Base-by-base conservation (phyloP, 2,113 vertebrate genomes). In the Sander lucioperca region DNA sequence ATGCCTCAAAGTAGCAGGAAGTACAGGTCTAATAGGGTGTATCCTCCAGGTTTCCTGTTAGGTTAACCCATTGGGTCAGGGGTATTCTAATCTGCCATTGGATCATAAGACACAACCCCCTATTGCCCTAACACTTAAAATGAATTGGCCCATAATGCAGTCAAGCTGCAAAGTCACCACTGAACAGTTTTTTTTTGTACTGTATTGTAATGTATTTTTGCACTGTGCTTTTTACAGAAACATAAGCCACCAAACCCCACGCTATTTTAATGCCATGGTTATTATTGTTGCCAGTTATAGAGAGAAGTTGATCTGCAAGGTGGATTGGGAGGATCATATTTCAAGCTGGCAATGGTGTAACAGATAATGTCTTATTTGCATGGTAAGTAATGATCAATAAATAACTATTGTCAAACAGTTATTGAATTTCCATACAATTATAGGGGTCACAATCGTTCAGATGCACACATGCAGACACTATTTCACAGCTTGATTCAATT, bases 1-100 rank as follows among this genome's bases (percentile, higher is more conserved):
- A 72, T 86, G 93, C 93, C 95, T 96, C 93, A 96, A 96, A 96
- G 94, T 91, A 70, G 82, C 89, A 93, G 94, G 95, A 97, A 95
- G 91, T 86, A 83, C 84, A 91, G 91, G 89, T 88, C 90, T 95
- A 95, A 93, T 95, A 93, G 95, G 93, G 92, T 96, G 91, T 94
- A 96, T 94, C 94, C 95, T 93, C 87, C 85, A 93, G 91, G 89
- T 88, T 95, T 95, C 95, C 93, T 92, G 92, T 90, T 85, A 86
- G 82, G 86, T 88, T 91, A 89, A 91, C 91, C 93, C 93, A 88
- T 73, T 86, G 83, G 89, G 89, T 88, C 88, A 86, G 57, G 85
- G 88, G 86, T 89, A 83, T 90, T 92, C 82, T 85, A 79, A 50
- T 53, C 74, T 79, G 69, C 86, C 64, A 79, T 68, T 69, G 78